Base-by-base conservation (phyloP, 2,797 vertebrate species). In the Tympanoctomys barrerae region DNA sequence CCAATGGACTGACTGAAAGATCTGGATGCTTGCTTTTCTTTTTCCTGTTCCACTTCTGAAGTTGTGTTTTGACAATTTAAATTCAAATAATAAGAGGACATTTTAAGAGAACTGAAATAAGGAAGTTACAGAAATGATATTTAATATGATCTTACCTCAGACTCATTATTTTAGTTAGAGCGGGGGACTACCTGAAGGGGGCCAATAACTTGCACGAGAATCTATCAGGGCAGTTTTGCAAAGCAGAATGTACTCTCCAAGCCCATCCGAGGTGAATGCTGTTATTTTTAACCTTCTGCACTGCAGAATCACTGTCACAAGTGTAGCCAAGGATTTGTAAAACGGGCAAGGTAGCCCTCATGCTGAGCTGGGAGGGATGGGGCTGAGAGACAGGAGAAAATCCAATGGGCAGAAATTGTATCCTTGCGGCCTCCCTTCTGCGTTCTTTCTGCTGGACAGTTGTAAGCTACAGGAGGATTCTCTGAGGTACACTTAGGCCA, bases 1-100 rank as follows among this genome's bases (percentile, higher is more conserved):
- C 7, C 13, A 54, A 61, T 71, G 87, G 87, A 66, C 0, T 31
- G 52, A 90, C 94, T 42, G 66, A 31, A 78, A 91, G 79, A 90
- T 59, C 70, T 31, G 21, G 19, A 52, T 22, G 5, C 68, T 82
- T 62, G 39, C 33, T 80, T 94, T 87, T 57, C 24, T 78, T 95
- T 42, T 70, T 61, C 80, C 26, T 80, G 26, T 49, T 59, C 39
- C 46, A 66, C n/a, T 22, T 77, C 57, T 86, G 33, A 93, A 91
- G 39, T 28, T 2, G 24, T 70, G n/a, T 95, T 96, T 96, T 57
- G 91, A 78, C 46, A n/a, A 77, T 85, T 89, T 83, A 90, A 96
- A 88, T 61, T 64, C n/a, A 71, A 91, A 89, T 31, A 66, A 64
- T 86, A 91, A 77, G 49, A 94, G 62, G 70, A 16, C 79, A 68